Evolutionary conservation across 2,113 vertebrate species (phyloP).

Genomic region (Xenopus laevis): DNA sequence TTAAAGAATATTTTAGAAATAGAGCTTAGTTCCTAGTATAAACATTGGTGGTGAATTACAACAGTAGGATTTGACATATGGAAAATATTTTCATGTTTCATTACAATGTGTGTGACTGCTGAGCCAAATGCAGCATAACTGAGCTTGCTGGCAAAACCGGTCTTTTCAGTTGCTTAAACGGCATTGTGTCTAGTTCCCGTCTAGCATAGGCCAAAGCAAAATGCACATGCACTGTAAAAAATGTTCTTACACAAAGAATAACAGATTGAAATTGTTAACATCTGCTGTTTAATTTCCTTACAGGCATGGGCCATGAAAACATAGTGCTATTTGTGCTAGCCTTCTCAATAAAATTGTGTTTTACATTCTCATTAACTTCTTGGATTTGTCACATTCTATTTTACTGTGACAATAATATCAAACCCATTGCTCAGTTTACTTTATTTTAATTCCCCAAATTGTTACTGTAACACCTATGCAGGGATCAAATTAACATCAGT

Average conservation of each 20-base stretch:
- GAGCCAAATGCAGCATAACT: constrained; percentile 21
- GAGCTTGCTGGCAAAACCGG: constrained; percentile 5
- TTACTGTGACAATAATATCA: constrained; percentile 22
- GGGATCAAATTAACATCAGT: too few species aligned
- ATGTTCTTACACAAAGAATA: too few species aligned
- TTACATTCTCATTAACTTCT: constrained; percentile 20
- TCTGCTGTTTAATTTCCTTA: constrained; percentile 31
- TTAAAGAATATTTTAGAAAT: too few species aligned
- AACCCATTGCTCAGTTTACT: not conserved
- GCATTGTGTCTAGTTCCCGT: not conserved
- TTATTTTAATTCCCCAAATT: too few species aligned
- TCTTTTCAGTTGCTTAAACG: constrained; percentile 23
- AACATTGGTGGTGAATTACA: not conserved
- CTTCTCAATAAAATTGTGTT: constrained; percentile 29
- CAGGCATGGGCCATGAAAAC: constrained; percentile 30
- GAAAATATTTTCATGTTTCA: constrained; percentile 17
- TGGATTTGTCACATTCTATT: constrained; percentile 19
- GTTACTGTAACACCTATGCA: not conserved
- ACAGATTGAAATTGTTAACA: constrained; percentile 34
- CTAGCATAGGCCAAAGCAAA: constrained; percentile 19
- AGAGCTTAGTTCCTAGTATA: not conserved
- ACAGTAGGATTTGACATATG: not conserved
- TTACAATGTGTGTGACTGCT: constrained; percentile 16
- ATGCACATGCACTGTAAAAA: too few species aligned
- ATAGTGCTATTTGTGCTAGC: constrained; percentile 2